Base-by-base conservation (phyloP, 2,888 invertebrate genomes). In the Papilio gigon region DNA sequence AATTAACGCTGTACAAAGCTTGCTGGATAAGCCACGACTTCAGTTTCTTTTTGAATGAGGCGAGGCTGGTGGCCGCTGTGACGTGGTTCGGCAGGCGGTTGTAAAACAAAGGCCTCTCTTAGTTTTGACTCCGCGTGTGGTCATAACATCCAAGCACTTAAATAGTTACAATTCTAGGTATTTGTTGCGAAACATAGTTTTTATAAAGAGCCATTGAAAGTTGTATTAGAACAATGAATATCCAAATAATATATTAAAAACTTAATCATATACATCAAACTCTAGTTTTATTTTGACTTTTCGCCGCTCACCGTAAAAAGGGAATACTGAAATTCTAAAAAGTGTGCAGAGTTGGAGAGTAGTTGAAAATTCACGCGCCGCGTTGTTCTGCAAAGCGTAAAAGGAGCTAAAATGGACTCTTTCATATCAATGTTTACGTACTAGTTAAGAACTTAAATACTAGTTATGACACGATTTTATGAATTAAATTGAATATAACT, bases 281-380 rank as follows among this genome's bases (percentile, higher is more conserved):
- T n/a, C 8, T 11, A 30, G 17, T 27, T 30, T 56, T 56, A 6
- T 30, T 30, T 30, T 4, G 0, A 6, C 27, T 6, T 53, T 53
- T 56, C 30, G 8, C 8, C 9, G 17, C 6, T 30, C 17, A 17
- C n/a, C 30, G 17, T n/a, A 37, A 56, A 50, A 56, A 56, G 53
- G 30, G 53, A 56, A 56, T 56, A 30, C 53, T 0, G n/a, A 11
- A 56, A 56, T 56, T 30, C 53, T 56, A 56, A 56, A 56, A 53
- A 30, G 17, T 56, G 53, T 56, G 27, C 27, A 30, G 30, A 56
- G 53, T 8, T 53, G 50, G 30, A 9, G 17, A 25, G 25, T 30
- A 30, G 53, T 56, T 56, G 53, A 56, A 56, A 56, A 30, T 56
- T 56, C 30, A 30, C 30, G 30, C 30, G 12, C 4, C 22, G 17